Percentiles rank a stretch among this genome's conserved stretches.
Evolutionary conservation across 2,888 invertebrate species (phyloP).

Genomic region (Schrankia costaestrigalis): DNA sequence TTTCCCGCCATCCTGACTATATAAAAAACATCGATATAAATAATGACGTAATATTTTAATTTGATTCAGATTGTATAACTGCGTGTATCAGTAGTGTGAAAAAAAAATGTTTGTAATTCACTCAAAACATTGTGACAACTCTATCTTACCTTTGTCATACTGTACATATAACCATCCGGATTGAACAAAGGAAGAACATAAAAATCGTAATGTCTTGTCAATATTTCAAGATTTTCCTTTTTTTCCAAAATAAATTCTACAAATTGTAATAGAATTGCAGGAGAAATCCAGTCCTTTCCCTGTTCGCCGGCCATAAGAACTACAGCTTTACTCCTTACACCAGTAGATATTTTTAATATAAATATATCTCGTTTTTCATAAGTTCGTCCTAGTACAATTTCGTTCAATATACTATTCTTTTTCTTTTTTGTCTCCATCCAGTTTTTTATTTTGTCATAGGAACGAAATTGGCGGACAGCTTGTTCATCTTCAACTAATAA

Average conservation of each 20-base stretch:
- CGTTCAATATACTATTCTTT: slow-evolving; percentile 33
- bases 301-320: slow-evolving; percentile 65
- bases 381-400: slow-evolving; percentile 49
- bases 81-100: no score
- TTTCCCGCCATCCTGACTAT: no score
- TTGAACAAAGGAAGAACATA: slow-evolving; percentile 65
- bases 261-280: slow-evolving; percentile 52
- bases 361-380: slow-evolving; percentile 54
- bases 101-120: neutral
- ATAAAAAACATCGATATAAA: no score
- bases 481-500: no score
- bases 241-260: slow-evolving; percentile 39
- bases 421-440: slow-evolving; percentile 41
- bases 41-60: no score
- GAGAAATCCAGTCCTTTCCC: slow-evolving; percentile 61
- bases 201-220: slow-evolving; percentile 45
- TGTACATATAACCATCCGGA: slow-evolving; percentile 67
- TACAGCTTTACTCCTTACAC: slow-evolving; percentile 40
- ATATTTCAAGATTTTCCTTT: slow-evolving; percentile 16
- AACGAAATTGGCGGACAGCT: no score
- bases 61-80: no score
- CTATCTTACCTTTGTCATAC: slow-evolving; percentile 46
- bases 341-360: slow-evolving; percentile 47
- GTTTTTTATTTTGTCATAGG: slow-evolving; percentile 3
- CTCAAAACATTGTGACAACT: neutral